Evolutionary conservation across 2,888 invertebrate species (phyloP), one percentile per base, ranked within the genome.

Genomic region (Epiblema foenella): DNA sequence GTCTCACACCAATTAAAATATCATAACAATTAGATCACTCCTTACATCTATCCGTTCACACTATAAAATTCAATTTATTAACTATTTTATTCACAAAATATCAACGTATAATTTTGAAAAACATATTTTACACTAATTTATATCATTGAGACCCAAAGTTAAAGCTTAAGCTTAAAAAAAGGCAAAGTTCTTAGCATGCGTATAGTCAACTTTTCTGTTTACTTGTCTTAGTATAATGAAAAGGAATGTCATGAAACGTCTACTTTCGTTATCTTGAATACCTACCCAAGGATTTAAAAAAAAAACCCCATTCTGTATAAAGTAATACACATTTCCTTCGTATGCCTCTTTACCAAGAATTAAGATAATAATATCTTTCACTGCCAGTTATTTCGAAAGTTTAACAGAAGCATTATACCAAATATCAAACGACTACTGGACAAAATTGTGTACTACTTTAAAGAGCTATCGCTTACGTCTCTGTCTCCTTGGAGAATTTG

Each of bases 401-500:
- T 29, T 63, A 69, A 33, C 37, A 69, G 56, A 69, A 39, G 68
- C 68, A 59, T 46, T 39, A 49, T 62, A 56, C 66, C 67, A 59
- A 56, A 54, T 64, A 64, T 64, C 51, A 56, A 66, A 49, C 17
- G 52, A 54, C 52, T 63, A 68, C 67, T 58, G 63, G 52, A 63
- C 67, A 54, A 72, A 68, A 52, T 58, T 68, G 62, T 68, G 68
- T 69, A 68, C 72, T 68, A 69, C 70, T 20, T 64, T 58, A 64
- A 51, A 65, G 12, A 62, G 15, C 72, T 46, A 37, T 75, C 66
- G 73, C 81, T 95, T 96, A 97, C 91, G 97, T 96, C 90, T 97
- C 97, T 70, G 97, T 97, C 91, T 97, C 97, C 89, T 97, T 97
- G 81, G 96, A 95, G 87, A 94, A 96, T 84, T 96, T 96, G 77